Conservation (phyloP, 2,113 vertebrate genomes). For the Labeo catla region DNA sequence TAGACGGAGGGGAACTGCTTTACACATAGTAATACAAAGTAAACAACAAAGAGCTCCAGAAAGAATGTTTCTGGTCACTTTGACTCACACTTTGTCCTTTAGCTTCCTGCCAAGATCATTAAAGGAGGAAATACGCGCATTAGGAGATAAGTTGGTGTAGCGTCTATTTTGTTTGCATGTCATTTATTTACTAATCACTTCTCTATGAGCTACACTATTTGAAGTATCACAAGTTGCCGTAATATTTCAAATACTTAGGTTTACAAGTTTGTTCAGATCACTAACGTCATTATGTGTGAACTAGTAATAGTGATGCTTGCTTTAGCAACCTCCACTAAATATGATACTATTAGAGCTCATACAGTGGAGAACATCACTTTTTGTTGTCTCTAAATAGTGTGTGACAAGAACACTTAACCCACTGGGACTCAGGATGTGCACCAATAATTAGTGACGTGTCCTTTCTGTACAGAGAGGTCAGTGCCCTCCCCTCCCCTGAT, state of each 20-base stretch:
- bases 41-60: conserved; percentile 11
- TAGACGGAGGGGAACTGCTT: background rate
- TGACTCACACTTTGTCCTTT: background rate
- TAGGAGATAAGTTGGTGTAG: background rate
- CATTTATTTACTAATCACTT: background rate
- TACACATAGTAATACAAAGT: conserved; percentile 3
- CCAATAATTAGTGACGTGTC: conserved; percentile 22
- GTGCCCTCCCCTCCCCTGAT: conserved; percentile 6
- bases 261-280: background rate
- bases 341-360: background rate
- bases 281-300: background rate
- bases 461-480: conserved; percentile 18
- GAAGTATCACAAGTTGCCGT: background rate
- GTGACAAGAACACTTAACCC: conserved; percentile 9
- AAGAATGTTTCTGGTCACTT: background rate
- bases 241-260: background rate
- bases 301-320: background rate
- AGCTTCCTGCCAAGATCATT: background rate
- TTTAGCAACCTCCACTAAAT: background rate
- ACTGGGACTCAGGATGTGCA: conserved; percentile 32
- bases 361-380: background rate
- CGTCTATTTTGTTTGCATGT: background rate
- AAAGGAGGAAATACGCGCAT: background rate
- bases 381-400: background rate
- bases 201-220: no score